Evolutionary conservation across 2,888 invertebrate species (phyloP), one percentile per base, ranked within the genome.

Genomic region (Pyrocoelia pectoralis): DNA sequence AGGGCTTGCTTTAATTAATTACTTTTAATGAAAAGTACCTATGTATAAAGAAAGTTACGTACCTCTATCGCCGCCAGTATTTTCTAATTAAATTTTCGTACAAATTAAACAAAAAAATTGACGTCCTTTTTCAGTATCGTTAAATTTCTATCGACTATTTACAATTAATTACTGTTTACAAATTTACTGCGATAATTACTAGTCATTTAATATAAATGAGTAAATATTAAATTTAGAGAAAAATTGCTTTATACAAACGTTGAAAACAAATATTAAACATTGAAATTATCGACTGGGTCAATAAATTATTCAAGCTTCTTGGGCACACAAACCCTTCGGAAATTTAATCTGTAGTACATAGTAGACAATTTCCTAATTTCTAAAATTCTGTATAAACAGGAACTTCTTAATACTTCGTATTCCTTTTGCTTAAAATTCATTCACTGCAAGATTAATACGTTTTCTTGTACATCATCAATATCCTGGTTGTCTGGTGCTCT

Each of bases 391-490:
- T 10, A 33, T 38, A 56, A 48, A 56, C 33, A 56, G 56, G 56
- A 56, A 56, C 13, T 28, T 33, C 33, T n/a, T n/a, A n/a, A n/a
- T n/a, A n/a, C n/a, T 56, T 49, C 56, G 41, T 55, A 56, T 49
- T 46, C 56, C 18, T 33, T 49, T 56, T 38, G 48, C 13, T 15
- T 48, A 55, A 53, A 55, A 55, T 43, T 43, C 55, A 55, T 28
- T 43, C 43, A 46, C 28, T 55, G n/a, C 15, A 46, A 29, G 48
- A 55, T 55, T 55, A 46, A 55, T 55, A 55, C 12, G 43, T 66
- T 51, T 59, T 59, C 43, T 56, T 57, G 54, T 49, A 58, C 38
- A 66, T 59, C 62, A 66, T 66, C 59, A 66, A 66, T 66, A 63
- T 59, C 55, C n/a, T 57, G 54, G 57, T 65, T 61, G 61, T 65